phyloP scores from a whole-genome alignment of 2,113 vertebrate genomes.

The Hippocampus mohnikei region DNA sequence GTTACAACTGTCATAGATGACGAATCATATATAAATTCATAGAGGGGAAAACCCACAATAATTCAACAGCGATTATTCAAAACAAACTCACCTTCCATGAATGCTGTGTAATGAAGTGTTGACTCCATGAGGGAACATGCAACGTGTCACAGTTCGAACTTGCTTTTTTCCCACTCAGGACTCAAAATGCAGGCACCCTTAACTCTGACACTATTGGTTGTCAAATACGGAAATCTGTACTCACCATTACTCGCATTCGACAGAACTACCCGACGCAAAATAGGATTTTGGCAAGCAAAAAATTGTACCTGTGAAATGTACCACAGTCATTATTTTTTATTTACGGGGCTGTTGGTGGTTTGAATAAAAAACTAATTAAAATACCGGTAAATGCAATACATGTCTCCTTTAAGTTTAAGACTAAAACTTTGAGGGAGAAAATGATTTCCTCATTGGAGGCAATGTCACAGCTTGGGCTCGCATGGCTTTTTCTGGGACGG shows the following conservation, averaged over 20 bases:
- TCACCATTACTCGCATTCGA: not conserved
- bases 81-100: not conserved
- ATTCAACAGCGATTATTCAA: not conserved
- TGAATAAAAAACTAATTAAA: too few relatives aligned
- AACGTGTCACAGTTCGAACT: not conserved
- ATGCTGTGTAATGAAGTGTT: not conserved
- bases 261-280: too few relatives aligned
- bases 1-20: not conserved
- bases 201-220: not conserved
- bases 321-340: too few relatives aligned
- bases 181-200: not conserved
- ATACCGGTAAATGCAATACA: too few relatives aligned
- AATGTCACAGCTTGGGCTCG: too few relatives aligned
- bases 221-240: not conserved
- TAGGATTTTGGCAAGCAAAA: too few relatives aligned
- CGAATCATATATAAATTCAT: not conserved
- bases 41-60: not conserved
- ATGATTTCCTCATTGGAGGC: too few relatives aligned
- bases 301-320: too few relatives aligned
- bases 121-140: not conserved
- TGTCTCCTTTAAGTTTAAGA: too few relatives aligned
- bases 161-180: not conserved
- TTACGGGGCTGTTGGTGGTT: too few relatives aligned
- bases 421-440: too few relatives aligned
- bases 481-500: too few relatives aligned